Evolutionary conservation across 2,113 vertebrate genomes (phyloP), one percentile per base, ranked within the genome.

Genomic region (Cinclus cinclus): DNA sequence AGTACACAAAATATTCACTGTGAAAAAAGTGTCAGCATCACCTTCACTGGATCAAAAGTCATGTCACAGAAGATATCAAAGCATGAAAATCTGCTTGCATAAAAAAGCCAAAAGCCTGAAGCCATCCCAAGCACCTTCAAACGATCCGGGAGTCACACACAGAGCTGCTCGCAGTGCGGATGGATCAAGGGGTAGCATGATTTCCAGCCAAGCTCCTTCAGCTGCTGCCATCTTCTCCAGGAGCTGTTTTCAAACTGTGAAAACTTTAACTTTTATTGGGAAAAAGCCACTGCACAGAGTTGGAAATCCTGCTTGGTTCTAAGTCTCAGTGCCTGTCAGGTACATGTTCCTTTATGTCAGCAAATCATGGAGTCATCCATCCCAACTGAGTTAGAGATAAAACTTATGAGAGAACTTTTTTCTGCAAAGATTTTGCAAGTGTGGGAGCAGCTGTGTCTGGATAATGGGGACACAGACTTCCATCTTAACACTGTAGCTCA

Each of bases 91-190:
- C 84, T 85, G 44, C 94, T 94, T 90, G 79, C 89, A 93, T 88
- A 95, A 96, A 90, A 91, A 92, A 96, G 88, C 67, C 85, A 95
- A 86, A 83, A 94, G 90, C 95, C 95, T 62, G 92, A 92, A 97
- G 94, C 95, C 90, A 92, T 90, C 82, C 90, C 63, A 86, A 27
- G 46, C 59, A 77, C 85, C 88, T 96, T 94, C 94, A 95, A 94
- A 95, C n/a, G 4, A 76, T 77, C 41, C 0, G 0, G 44, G 92
- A 96, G 63, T 39, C 7, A 7, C 90, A 86, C 67, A 24, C 75
- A 27, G 63, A 65, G 71, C 42, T 83, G 77, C 77, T 55, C 2
- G 0, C 81, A 63, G 77, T 20, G 7, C 4, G 9, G 59, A 10
- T 53, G 83, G 62, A 96, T 96, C 86, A 94, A 93, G 95, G 77